These are phyloP conservation scores for Drosophila nannoptera DNA, from an alignment of 1,140 invertebrate species.

Conservation along the genomic window DNA sequence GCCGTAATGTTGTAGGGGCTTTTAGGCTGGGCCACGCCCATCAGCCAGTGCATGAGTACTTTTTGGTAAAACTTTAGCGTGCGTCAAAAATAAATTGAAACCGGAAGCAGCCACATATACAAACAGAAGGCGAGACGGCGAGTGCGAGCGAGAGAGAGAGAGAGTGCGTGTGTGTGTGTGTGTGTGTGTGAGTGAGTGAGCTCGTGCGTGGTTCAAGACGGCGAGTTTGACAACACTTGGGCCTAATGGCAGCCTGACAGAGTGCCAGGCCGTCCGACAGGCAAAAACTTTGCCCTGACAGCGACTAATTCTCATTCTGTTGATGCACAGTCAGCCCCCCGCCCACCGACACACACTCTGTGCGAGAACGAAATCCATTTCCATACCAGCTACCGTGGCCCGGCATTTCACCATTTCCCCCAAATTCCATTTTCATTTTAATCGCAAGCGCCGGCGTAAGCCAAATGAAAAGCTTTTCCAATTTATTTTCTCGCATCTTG, in stretches of 20 bases:
- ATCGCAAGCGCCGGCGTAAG: constrained; percentile 64
- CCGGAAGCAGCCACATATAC: constrained; percentile 43
- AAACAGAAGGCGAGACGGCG: not conserved
- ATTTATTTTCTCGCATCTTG: constrained; percentile 53
- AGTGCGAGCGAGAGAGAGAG: not conserved
- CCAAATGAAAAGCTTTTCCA: constrained; percentile 74
- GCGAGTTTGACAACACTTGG: constrained; percentile 70
- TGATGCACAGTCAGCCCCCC: constrained; percentile 29
- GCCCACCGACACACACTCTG: not conserved
- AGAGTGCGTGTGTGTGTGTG: not conserved
- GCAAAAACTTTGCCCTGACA: constrained; percentile 61
- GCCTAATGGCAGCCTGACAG: constrained; percentile 56
- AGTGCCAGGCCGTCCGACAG: constrained; percentile 33
- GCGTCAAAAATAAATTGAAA: constrained; percentile 62
- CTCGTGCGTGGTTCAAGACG: constrained; percentile 65
- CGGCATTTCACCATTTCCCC: constrained; percentile 27
- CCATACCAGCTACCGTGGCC: not conserved
- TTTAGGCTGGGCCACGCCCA: constrained; percentile 17
- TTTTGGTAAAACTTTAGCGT: constrained; percentile 64
- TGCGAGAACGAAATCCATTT: constrained; percentile 22
- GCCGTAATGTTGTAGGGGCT: constrained; percentile 10
- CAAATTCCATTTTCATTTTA: constrained; percentile 63
- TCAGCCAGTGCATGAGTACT: constrained; percentile 36
- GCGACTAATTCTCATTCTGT: constrained; percentile 56
- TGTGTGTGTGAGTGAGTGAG: not conserved